Evolutionary conservation across 2,888 invertebrate species (phyloP).

Genomic region (Spilosoma lubricipeda): DNA sequence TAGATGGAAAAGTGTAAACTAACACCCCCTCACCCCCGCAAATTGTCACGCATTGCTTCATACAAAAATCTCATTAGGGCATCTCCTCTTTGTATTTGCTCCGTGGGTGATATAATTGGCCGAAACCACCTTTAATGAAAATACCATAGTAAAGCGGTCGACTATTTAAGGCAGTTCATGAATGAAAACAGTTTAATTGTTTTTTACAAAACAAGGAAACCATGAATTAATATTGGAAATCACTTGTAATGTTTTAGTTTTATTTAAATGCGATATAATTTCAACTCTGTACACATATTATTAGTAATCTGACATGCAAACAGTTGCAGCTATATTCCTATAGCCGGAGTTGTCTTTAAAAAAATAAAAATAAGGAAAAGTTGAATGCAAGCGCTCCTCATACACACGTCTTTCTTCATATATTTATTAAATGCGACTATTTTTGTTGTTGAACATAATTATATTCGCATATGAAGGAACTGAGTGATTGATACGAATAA

Average conservation of each 20-base stretch:
- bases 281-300: slow-evolving; percentile 19
- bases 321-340: no score
- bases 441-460: no score
- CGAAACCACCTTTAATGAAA: no score
- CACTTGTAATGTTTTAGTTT: background rate
- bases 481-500: background rate
- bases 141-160: background rate
- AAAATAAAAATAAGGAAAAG: slow-evolving; percentile 56
- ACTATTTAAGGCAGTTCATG: background rate
- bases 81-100: no score
- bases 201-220: background rate
- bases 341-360: no score
- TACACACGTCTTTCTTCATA: slow-evolving; percentile 68
- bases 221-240: background rate
- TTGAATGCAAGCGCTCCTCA: slow-evolving; percentile 66
- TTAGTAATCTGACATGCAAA: slow-evolving; percentile 27
- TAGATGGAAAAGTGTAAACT: no score
- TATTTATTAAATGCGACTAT: slow-evolving; percentile 70
- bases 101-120: no score
- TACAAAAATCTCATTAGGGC: no score
- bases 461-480: no score
- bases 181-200: background rate
- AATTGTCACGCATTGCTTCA: no score
- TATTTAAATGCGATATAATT: background rate
- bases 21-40: no score